Evolutionary conservation across 2,113 vertebrate species (phyloP).

Genomic region (Abramis brama): DNA sequence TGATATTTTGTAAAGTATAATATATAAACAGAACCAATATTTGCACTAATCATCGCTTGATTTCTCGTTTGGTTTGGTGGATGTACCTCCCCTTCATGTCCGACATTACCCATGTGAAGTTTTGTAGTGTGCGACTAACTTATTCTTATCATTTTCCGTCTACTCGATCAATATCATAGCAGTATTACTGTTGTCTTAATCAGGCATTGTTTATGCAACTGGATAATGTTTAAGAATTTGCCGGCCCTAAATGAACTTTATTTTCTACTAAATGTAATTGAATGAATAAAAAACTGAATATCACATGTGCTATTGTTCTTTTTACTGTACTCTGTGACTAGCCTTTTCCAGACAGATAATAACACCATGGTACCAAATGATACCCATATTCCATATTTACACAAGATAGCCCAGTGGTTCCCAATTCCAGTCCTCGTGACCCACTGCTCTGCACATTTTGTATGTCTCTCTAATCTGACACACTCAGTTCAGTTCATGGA

Average conservation of each 20-base stretch:
- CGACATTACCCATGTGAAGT: constrained; percentile 28
- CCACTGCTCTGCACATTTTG: too few relatives aligned
- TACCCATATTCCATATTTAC: background rate
- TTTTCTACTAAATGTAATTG: constrained; percentile 54
- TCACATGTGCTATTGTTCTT: background rate
- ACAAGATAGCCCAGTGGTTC: background rate
- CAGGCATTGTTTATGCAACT: constrained; percentile 36
- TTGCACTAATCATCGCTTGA: constrained; percentile 73
- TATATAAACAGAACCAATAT: constrained; percentile 58
- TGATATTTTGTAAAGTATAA: constrained; percentile 66
- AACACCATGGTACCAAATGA: background rate
- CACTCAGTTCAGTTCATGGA: too few relatives aligned
- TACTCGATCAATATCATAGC: constrained; percentile 12
- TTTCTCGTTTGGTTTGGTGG: constrained; percentile 35
- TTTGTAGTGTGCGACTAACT: constrained; percentile 24
- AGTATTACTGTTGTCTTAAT: constrained; percentile 33
- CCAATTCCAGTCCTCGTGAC: too few relatives aligned
- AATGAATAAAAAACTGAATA: constrained; percentile 45
- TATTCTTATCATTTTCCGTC: constrained; percentile 10
- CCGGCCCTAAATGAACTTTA: constrained; percentile 49
- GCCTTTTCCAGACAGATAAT: background rate
- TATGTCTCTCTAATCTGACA: too few relatives aligned
- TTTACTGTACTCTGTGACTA: background rate
- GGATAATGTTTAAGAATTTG: constrained; percentile 32
- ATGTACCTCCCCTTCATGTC: background rate